Evolutionary conservation across 2,113 vertebrate genomes (phyloP), one percentile per base, ranked within the genome.

Genomic region (Notarius lentiginosus): DNA sequence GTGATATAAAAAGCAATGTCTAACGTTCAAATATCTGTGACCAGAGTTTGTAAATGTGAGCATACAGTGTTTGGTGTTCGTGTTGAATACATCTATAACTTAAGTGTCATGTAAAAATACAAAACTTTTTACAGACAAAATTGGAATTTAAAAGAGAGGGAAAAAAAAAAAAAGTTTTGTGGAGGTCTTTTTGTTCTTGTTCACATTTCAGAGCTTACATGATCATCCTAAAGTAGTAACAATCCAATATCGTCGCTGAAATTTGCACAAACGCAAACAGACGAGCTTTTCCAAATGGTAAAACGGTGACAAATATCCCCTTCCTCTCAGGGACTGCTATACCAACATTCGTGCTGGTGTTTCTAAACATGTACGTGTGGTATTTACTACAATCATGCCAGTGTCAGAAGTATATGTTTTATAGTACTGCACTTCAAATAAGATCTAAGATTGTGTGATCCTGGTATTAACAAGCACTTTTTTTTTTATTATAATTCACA

Each of bases 1-100:
- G 84, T 87, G 88, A 91, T 94, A 94, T 93, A 93, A 94, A 95
- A 95, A 88, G 81, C 68, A 68, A 70, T 90, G 91, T 85, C 90
- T 90, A 87, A 90, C 91, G 70, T 83, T 88, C 92, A 93, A 93
- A 93, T 86, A 87, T 75, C 66, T 27, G 34, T 79, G 51, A 84
- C 5, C 55, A 51, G 55, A 66, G 20, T 84, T 30, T n/a, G 4
- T 77, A 20, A 65, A 75, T 55, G 86, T 82, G 55, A 87, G 51
- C 85, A 49, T 82, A 82, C 80, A 82, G 80, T 82, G 80, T 82
- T 82, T 63, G 24, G 24, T 79, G 82, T 75, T 7, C 79, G 34
- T 84, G 65, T 75, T 81, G 77, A 83, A 83, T 79, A 85, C 41
- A 65, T 81, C 70, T 66, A 85, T 24, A 85, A 88, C 41, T 80